Evolutionary conservation across 2,113 vertebrate species (phyloP).

Genomic region (Forbesichthys papilliferus): DNA sequence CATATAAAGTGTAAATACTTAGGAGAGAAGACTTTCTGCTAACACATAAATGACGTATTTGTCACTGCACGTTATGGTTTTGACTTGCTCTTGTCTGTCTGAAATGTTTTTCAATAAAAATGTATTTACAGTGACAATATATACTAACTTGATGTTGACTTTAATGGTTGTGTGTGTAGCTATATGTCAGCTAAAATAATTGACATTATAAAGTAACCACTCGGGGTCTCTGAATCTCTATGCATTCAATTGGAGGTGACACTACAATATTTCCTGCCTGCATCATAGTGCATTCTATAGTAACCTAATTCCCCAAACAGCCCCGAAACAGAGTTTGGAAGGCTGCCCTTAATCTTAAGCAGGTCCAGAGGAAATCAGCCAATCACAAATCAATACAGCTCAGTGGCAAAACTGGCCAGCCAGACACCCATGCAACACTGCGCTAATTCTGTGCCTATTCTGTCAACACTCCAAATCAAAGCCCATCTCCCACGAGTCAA

Average conservation of each 20-base stretch:
- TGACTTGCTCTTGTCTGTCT: slow-evolving; percentile 10
- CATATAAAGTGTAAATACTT: slow-evolving; percentile 24
- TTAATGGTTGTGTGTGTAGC: too few species aligned
- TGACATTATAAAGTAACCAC: too few species aligned
- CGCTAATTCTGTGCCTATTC: slow-evolving; percentile 71
- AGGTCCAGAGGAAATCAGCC: slow-evolving; percentile 43
- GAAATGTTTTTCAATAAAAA: slow-evolving; percentile 32
- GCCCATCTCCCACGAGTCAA: slow-evolving; percentile 72
- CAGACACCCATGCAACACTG: slow-evolving; percentile 55
- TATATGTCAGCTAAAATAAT: too few species aligned
- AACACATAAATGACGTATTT: slow-evolving; percentile 46
- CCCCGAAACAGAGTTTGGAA: slow-evolving; percentile 12
- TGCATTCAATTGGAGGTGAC: background rate
- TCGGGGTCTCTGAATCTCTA: too few species aligned
- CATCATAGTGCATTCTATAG: background rate
- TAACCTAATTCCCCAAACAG: slow-evolving; percentile 8
- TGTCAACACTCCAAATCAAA: slow-evolving; percentile 77
- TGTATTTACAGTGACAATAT: slow-evolving; percentile 21
- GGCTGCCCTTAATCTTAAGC: slow-evolving; percentile 39
- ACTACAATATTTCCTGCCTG: slow-evolving; percentile 5
- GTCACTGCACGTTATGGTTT: slow-evolving; percentile 9
- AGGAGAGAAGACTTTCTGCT: slow-evolving; percentile 13
- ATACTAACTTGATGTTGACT: slow-evolving; percentile 12
- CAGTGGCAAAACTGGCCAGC: slow-evolving; percentile 33
- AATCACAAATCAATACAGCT: slow-evolving; percentile 39